Evolutionary conservation across 2,113 vertebrate genomes (phyloP), one percentile per base, ranked within the genome.

Genomic region (Scartelaos histophorus): DNA sequence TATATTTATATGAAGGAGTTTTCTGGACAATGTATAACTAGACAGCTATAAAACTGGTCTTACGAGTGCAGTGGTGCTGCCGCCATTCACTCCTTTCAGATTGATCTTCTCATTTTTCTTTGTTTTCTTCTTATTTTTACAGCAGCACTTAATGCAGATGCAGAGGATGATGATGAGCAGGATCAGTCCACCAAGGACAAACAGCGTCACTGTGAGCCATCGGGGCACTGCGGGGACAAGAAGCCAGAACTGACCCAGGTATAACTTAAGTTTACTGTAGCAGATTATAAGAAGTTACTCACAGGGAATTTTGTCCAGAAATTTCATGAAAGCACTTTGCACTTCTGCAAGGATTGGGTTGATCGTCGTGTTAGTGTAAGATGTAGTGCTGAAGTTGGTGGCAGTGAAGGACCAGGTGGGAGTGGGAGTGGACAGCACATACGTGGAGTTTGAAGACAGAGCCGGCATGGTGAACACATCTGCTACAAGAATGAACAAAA

Each of bases 131-230:
- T 71, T 91, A 11, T 71, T 69, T 74, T 68, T 88, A 74, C 92
- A 90, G 88, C 94, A 95, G 82, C 94, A 95, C 68, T 91, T 95
- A 43, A 86, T 65, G 81, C 92, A 13, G 70, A 92, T 78, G 71
- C 95, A 96, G 81, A 96, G 74, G 73, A 95, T 72, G 71, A 94
- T 92, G 60, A 94, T 73, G 11, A 95, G 25, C 6, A 94, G 0
- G 15, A 96, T 67, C 75, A 95, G 1, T 0, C 74, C 80, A 0
- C 75, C 90, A 0, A 69, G 74, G 0, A 73, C 87, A 0, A 92
- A 82, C 1, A 95, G 17, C 0, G 87, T 0, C 0, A 93, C 88
- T 69, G 95, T 77, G 0, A 76, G 93, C 96, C 96, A 97, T 86
- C 65, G 88, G 67, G 95, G 94, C 88, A 97, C 97, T 97, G 91